Evolutionary conservation across 92 coral and sea anemone species (phyloP).

Genomic region (Galaxea fascicularis): DNA sequence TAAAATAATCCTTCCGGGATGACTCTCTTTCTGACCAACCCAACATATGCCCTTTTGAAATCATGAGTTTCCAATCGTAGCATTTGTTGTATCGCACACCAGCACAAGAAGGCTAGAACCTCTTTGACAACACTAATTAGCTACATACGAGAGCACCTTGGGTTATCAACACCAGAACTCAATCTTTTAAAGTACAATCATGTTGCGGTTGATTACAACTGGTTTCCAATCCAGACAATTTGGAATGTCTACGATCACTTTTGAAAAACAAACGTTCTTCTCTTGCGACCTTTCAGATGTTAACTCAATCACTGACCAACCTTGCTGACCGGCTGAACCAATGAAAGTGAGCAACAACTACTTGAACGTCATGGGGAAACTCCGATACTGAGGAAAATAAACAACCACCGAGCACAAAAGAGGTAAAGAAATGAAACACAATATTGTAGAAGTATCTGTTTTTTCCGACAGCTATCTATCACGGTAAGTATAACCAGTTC

Average conservation of each 20-base stretch:
- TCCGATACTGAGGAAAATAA: conserved; percentile 19
- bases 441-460: not conserved
- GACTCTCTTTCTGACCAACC: too few species aligned
- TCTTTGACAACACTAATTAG: not conserved
- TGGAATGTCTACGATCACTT: not conserved
- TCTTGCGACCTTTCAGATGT: too few species aligned
- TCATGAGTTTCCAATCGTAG: too few species aligned
- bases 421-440: conserved; percentile 1
- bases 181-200: not conserved
- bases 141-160: not conserved
- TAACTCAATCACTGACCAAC: too few species aligned
- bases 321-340: too few species aligned
- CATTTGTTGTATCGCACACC: too few species aligned
- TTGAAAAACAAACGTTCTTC: too few species aligned
- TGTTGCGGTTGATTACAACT: not conserved
- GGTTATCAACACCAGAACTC: not conserved
- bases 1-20: too few species aligned
- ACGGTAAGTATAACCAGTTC: not conserved
- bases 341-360: not conserved
- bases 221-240: not conserved
- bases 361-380: not conserved
- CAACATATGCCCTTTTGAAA: too few species aligned
- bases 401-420: not conserved
- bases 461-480: not conserved
- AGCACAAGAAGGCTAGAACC: too few species aligned